Evolutionary conservation across 2,113 vertebrate species (phyloP), one percentile per base, ranked within the genome.

Genomic region (Trogon surrucura): DNA sequence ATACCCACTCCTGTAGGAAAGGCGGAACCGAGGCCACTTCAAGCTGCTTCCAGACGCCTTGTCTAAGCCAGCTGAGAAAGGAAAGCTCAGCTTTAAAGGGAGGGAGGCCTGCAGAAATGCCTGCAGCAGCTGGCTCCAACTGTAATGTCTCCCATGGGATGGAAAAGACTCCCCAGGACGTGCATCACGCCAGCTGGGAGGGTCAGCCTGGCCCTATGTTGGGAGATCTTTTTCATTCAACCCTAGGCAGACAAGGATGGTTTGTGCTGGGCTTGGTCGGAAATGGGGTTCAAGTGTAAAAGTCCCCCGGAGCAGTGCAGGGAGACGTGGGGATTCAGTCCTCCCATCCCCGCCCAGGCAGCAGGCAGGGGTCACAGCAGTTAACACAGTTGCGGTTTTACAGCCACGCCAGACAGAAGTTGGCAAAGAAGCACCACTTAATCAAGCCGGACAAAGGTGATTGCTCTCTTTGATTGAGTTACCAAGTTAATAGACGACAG

Each of bases 401-500:
- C 0, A 96, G 81, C 6, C 1, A 54, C 4, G 65, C 94, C 93
- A 96, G 88, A 91, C 73, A 90, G 77, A 71, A 89, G 89, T 19
- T 95, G 96, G 94, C 95, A 93, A 78, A 80, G 69, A 34, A 83
- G 67, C 48, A 78, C 61, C 87, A 90, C 86, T 96, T 97, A 92
- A 96, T 97, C 96, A 97, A 81, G 72, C 65, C 93, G 91, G 91
- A 92, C 92, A 96, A 96, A 96, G 26, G 66, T 0, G 5, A 92
- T 80, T 93, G 85, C 86, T 96, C 84, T 75, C 87, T 87, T 62
- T 93, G 94, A 96, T 94, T 94, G 92, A 96, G 93, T 97, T 96
- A 95, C 88, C 41, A 64, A 91, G 92, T 93, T 96, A 96, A 97
- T 77, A 95, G 92, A 92, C 88, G 93, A 92, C 72, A 94, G 92